Evolutionary conservation across 2,113 vertebrate genomes (phyloP).

Genomic region (Anthoscopus minutus): DNA sequence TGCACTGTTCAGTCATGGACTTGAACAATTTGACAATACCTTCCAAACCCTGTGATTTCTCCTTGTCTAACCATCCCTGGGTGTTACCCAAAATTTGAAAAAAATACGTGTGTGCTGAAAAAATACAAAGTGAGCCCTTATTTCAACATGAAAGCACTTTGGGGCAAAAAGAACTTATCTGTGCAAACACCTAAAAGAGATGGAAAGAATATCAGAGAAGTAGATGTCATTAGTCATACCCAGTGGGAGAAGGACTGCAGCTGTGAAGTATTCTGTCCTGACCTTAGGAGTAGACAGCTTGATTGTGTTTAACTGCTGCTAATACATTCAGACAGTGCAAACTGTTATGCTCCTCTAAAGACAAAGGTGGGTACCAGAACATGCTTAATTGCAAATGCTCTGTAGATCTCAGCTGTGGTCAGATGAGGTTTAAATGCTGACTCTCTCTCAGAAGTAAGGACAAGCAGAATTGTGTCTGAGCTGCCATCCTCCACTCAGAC

Average conservation of each 20-base stretch:
- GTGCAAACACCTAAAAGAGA: slow-evolving; percentile 17
- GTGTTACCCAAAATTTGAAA: neutral
- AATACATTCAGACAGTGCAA: neutral
- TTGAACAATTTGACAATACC: slow-evolving; percentile 1
- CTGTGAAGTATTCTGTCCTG: slow-evolving; percentile 36
- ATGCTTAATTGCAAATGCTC: neutral
- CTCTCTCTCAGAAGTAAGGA: neutral
- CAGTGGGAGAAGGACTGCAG: slow-evolving; percentile 41
- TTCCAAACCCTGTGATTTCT: neutral
- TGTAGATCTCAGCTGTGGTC: neutral
- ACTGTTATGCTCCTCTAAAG: neutral
- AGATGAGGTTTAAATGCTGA: neutral
- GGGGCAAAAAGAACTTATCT: neutral
- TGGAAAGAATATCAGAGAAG: neutral
- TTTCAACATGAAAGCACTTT: neutral
- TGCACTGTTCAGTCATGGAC: neutral
- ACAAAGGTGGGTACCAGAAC: neutral
- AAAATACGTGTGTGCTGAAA: neutral
- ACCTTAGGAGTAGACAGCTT: neutral
- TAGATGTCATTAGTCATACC: slow-evolving; percentile 49
- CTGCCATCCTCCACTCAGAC: neutral
- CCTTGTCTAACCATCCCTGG: neutral
- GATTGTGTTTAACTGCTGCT: slow-evolving; percentile 31
- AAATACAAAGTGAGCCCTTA: neutral
- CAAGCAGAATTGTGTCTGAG: neutral